Evolutionary conservation across 2,797 vertebrate genomes (phyloP).

Genomic region (Lycodopsis pacificus): DNA sequence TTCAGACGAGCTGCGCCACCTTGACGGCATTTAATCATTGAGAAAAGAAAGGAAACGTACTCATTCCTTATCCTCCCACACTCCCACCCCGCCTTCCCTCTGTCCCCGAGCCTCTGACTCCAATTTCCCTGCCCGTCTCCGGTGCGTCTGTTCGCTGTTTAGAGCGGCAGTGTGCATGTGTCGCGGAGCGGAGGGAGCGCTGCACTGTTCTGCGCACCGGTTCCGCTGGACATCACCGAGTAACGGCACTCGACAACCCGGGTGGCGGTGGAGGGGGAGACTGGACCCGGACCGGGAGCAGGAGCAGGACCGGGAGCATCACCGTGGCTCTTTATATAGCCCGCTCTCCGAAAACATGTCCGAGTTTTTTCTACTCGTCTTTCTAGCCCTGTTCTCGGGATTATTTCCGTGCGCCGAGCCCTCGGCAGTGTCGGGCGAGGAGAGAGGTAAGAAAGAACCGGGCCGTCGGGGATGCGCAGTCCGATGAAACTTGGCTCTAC

Average conservation of each 20-base stretch:
- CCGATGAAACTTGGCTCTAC: constrained; percentile 77
- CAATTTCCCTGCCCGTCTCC: constrained; percentile 55
- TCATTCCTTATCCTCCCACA: constrained; percentile 62
- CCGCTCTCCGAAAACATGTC: constrained; percentile 85
- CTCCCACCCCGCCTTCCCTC: constrained; percentile 59
- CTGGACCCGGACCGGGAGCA: constrained; percentile 68
- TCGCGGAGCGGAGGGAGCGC: constrained; percentile 75
- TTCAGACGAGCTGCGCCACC: constrained; percentile 72
- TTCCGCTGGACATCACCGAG: constrained; percentile 78
- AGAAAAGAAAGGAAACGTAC: constrained; percentile 74
- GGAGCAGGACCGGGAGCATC: constrained; percentile 78
- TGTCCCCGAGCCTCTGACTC: constrained; percentile 26
- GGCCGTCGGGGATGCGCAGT: constrained; percentile 71
- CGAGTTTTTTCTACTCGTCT: constrained; percentile 82
- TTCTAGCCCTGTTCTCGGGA: constrained; percentile 82
- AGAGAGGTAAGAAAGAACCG: constrained; percentile 80
- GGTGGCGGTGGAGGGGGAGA: constrained; percentile 64
- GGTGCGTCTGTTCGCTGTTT: constrained; percentile 52
- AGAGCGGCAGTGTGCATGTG: constrained; percentile 74
- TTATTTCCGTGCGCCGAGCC: constrained; percentile 81
- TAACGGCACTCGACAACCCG: constrained; percentile 74
- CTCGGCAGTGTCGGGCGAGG: constrained; percentile 75
- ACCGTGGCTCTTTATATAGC: constrained; percentile 76
- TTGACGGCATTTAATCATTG: constrained; percentile 75
- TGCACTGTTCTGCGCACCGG: constrained; percentile 78